Percentiles rank a stretch among this genome's conserved stretches.
These are phyloP conservation scores for Phengaris alcon DNA, from an alignment of 2,888 invertebrate species.

Conservation along the genomic window DNA sequence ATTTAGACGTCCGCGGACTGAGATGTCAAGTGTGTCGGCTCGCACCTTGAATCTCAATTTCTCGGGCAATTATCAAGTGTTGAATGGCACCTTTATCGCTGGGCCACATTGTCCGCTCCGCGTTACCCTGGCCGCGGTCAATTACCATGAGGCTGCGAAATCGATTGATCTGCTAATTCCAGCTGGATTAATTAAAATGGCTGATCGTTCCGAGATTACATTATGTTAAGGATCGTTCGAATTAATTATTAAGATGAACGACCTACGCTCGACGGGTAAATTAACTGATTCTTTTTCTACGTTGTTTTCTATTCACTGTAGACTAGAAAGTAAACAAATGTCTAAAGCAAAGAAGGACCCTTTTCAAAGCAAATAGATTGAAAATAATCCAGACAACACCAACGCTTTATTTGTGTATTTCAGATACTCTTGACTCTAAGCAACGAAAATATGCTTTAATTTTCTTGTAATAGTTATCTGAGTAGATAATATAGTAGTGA, in stretches of 20 bases:
- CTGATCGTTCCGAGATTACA: constrained; percentile 22
- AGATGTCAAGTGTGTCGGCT: not conserved
- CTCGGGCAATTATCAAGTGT: not conserved
- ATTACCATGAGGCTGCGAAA: constrained; percentile 19
- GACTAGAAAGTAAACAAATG: not conserved
- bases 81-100: not conserved
- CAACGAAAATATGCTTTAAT: too few relatives aligned
- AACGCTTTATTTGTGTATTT: not conserved
- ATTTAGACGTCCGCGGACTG: not conserved
- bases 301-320: not conserved
- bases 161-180: constrained; percentile 25
- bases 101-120: not conserved
- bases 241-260: not conserved
- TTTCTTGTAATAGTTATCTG: too few relatives aligned
- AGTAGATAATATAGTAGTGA: too few relatives aligned
- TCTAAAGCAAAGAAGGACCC: not conserved
- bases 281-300: not conserved
- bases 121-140: not conserved
- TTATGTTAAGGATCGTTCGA: constrained; percentile 20
- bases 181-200: constrained; percentile 27
- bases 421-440: not conserved
- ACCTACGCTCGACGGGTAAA: constrained; percentile 10
- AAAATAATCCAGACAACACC: not conserved
- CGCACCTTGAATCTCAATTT: not conserved
- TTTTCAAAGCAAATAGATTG: not conserved